A percentile compares a stretch with the other conserved stretches of the same genome.
phyloP scores from a whole-genome alignment of 2,888 invertebrate species.

The Vandiemenella viatica region DNA sequence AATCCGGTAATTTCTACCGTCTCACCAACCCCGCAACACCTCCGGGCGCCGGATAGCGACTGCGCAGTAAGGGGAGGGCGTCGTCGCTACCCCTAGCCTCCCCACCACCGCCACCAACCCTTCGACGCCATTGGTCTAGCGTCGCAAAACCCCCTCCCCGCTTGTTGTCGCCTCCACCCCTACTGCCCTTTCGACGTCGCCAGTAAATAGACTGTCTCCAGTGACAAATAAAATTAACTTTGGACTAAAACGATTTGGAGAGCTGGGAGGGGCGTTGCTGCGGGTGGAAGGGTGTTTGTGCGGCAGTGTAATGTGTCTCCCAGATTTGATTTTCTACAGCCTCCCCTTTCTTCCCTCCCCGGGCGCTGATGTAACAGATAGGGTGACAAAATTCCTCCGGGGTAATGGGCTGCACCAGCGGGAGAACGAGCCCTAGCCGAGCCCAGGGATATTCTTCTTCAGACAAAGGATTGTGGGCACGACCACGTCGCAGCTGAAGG shows the following conservation, averaged over 20 bases:
- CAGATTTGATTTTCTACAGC: neutral
- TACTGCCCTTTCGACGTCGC: too few species aligned
- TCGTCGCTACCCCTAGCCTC: too few species aligned
- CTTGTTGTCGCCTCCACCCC: too few species aligned
- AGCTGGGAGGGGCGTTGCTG: neutral
- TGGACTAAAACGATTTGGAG: slow-evolving; percentile 5
- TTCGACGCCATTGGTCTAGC: neutral
- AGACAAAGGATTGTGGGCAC: neutral
- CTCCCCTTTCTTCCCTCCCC: too few species aligned
- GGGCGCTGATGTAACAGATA: neutral
- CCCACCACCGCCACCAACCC: neutral
- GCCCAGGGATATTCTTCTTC: neutral
- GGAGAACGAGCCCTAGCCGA: too few species aligned
- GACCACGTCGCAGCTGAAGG: too few species aligned
- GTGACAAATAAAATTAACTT: slow-evolving; percentile 13
- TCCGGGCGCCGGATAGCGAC: neutral
- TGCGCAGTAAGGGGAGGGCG: neutral
- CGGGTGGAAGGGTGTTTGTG: too few species aligned
- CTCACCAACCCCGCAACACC: too few species aligned
- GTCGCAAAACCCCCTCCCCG: too few species aligned
- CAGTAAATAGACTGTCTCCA: slow-evolving; percentile 3
- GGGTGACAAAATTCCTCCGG: neutral
- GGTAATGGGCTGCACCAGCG: neutral
- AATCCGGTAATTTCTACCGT: too few species aligned
- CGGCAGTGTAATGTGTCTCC: neutral